Evolutionary conservation across 2,888 invertebrate species (phyloP).

Genomic region (Ommatoiulus sabulosus): DNA sequence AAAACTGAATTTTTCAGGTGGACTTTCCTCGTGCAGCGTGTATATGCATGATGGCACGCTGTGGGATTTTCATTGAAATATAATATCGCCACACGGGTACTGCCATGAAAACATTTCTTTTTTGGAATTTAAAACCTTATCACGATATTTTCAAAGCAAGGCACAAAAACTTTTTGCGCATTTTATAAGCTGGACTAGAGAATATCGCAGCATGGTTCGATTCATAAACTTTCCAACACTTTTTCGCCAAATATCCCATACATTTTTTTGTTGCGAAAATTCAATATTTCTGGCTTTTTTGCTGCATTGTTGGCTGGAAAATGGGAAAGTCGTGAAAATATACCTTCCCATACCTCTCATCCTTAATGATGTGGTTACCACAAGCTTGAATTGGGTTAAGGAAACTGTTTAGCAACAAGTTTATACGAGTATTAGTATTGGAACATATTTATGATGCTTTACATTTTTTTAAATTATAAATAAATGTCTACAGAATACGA

Average conservation of each 20-base stretch:
- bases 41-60: conserved; percentile 27
- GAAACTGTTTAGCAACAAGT: no score
- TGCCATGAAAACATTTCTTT: conserved; percentile 22
- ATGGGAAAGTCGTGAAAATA: no score
- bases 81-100: not conserved
- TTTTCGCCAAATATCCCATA: not conserved
- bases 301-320: no score
- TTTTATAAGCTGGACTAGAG: not conserved
- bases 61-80: conserved; percentile 34
- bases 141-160: not conserved
- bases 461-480: no score
- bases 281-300: no score
- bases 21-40: conserved; percentile 2
- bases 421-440: no score
- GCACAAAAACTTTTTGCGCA: not conserved
- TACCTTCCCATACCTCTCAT: no score
- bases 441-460: no score
- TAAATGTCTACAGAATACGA: no score
- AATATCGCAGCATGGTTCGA: not conserved
- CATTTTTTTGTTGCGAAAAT: no score
- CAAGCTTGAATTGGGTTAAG: no score
- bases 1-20: not conserved
- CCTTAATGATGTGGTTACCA: no score
- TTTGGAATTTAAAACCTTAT: not conserved
- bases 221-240: not conserved